phyloP scores from a whole-genome alignment of 64 coral and sea anemone genomes.

The Dendrophyllia cribrosa region DNA sequence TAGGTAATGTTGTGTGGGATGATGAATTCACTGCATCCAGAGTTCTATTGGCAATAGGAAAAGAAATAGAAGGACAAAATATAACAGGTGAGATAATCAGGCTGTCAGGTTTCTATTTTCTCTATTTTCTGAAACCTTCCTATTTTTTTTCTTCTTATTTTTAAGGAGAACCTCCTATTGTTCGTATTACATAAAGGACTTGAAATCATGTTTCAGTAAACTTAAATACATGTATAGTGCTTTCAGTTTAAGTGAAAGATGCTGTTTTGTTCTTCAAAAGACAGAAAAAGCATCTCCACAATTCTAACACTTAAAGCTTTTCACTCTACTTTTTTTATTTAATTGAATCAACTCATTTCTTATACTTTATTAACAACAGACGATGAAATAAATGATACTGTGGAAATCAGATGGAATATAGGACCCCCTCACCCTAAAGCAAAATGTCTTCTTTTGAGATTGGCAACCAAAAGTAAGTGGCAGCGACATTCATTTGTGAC shows the following conservation, averaged over 20 bases:
- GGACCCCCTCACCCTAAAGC: slow-evolving; percentile 57
- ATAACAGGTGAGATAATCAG: slow-evolving; percentile 25
- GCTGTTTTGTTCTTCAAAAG: too few relatives aligned
- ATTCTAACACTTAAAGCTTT: too few relatives aligned
- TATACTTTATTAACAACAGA: not conserved
- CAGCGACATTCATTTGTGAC: not conserved
- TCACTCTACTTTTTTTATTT: not conserved
- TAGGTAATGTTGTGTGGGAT: slow-evolving; percentile 98
- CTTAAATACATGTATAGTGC: too few relatives aligned
- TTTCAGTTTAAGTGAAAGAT: too few relatives aligned
- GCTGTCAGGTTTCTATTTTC: too few relatives aligned
- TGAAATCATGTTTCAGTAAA: too few relatives aligned
- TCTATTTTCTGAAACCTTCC: too few relatives aligned
- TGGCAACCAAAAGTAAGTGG: slow-evolving; percentile 89
- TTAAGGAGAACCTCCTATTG: too few relatives aligned
- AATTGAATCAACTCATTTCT: not conserved
- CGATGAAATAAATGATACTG: slow-evolving; percentile 10
- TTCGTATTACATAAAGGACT: too few relatives aligned
- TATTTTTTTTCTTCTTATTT: too few relatives aligned
- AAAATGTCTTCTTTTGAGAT: slow-evolving; percentile 76
- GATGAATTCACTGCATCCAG: slow-evolving; percentile 92
- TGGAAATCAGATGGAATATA: slow-evolving; percentile 51
- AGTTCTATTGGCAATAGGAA: slow-evolving; percentile 71
- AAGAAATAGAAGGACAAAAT: slow-evolving; percentile 29
- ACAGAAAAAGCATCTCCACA: too few relatives aligned